A percentile compares a stretch with the other conserved stretches of the same genome.
phyloP scores from a whole-genome alignment of 2,113 vertebrate species.

The Vireo altiloquus region DNA sequence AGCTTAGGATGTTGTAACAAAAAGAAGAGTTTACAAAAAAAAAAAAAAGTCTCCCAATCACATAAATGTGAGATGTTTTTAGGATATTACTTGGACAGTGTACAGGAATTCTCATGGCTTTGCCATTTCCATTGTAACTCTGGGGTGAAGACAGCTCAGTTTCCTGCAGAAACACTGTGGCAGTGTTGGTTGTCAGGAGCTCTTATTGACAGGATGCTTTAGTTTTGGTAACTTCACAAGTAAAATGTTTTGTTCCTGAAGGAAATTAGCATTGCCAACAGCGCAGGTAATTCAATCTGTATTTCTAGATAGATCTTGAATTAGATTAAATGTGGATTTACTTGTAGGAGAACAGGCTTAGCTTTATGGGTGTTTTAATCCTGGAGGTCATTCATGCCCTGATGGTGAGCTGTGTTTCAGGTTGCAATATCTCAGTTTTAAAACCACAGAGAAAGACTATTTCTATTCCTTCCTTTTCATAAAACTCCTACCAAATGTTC shows the following conservation, averaged over 20 bases:
- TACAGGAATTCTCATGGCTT: background rate
- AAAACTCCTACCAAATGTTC: background rate
- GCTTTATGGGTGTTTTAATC: background rate
- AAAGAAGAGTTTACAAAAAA: background rate
- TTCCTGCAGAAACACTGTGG: background rate
- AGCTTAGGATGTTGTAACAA: background rate
- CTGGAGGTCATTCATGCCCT: background rate
- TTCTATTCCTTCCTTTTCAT: background rate
- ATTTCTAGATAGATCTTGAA: background rate
- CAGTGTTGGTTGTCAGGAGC: too few species aligned
- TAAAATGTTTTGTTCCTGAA: background rate
- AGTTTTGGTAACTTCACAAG: background rate
- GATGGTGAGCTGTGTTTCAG: background rate
- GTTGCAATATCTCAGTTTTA: background rate
- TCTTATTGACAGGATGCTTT: background rate
- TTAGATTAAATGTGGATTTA: too few species aligned
- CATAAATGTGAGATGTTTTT: fast-evolving
- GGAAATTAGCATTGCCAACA: background rate
- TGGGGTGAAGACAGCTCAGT: background rate
- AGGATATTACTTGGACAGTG: fast-evolving
- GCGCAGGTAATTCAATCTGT: background rate
- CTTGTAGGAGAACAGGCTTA: background rate
- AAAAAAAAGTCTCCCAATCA: fast-evolving
- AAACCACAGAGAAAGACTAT: background rate
- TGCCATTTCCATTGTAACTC: background rate